Base-by-base conservation (phyloP, 2,888 invertebrate genomes). In the Branchellion lobata region DNA sequence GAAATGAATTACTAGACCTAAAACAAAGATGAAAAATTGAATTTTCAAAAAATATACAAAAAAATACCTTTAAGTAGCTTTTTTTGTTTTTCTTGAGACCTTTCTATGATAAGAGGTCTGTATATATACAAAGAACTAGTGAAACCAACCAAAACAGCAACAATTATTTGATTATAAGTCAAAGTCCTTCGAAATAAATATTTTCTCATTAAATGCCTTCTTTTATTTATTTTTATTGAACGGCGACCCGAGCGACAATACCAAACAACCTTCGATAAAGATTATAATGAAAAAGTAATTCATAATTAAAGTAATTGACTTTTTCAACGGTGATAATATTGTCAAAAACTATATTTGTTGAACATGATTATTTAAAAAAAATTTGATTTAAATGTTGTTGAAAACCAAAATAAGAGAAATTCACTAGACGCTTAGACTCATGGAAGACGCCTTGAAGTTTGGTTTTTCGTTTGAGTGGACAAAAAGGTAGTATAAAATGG, bases 381-480 rank as follows among this genome's bases (percentile, higher is more conserved):
- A 8, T 40, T 40, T 40, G 5, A 14, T 40, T 8, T 40, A 40
- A 40, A 8, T 14, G 21, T 18, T 18, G 3, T 57, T 57, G 21
- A 57, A 18, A 57, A 57, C 8, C 18, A 57, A 24, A 57, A 14
- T 24, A n/a, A 3, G 61, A 8, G 21, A 57, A 24, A 24, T 18
- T 57, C 24, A 18, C 24, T 3, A n/a, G 24, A 8, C 8, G 11
- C 8, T 24, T 24, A 14, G 11, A 18, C 61, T 57, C 21, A 57
- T 57, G 61, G n/a, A 5, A 57, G 61, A 57, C 61, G n/a, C n/a
- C n/a, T 57, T 5, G 5, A 24, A 18, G 8, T 57, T 24, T 24
- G 61, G 61, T 18, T 57, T 57, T n/a, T 57, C 61, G 3, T 57
- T 57, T 57, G 61, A 57, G 21, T 57, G 61, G 61, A 57, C 61